Base-by-base conservation (phyloP, 1,140 invertebrate genomes). In the Drosophila serrata region DNA sequence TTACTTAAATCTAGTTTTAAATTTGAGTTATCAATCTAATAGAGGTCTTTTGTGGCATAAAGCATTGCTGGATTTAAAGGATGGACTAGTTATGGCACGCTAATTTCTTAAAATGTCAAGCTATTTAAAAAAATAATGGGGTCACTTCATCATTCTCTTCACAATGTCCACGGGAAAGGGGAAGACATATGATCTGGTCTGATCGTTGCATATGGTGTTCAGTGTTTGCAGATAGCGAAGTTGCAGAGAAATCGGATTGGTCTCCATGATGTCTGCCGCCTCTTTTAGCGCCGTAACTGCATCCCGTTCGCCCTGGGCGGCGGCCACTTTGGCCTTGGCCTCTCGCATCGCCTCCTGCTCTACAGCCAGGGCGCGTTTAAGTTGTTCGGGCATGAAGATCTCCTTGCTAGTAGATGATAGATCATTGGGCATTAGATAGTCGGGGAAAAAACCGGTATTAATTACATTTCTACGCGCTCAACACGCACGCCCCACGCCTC, bases 401-500 rank as follows among this genome's bases (percentile, higher is more conserved):
- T 98, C 97, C 93, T 98, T 98, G 56, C 97, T 98, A 93, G 4
- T 6, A n/a, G 3, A 13, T 6, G 3, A 19, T 2, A 19, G 1
- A 17, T 2, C 0, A 40, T 29, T 11, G 29, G 9, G 1, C 2
- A 40, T 12, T 11, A 17, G 17, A 1, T 12, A 17, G 4, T 51
- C 0, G 1, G 17, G 11, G 22, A 2, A 22, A 9, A 9, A 8
- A 9, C 3, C 1, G 0, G 19, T 17, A 13, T 3, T 75, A 93
- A 95, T 96, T 94, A 98, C 97, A 99, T 98, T 95, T 99, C 98
- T 24, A 99, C 98, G 79, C 98, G 94, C 93, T 99, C 97, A 0
- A 99, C 97, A 93, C 98, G 98, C 17, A 99, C 97, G 8, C 98
- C 98, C 98, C 98, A 99, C 33, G 97, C 96, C 82, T 98, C 98